These are phyloP conservation scores for Cenopis cana DNA, from an alignment of 2,888 invertebrate species.

Conservation along the genomic window DNA sequence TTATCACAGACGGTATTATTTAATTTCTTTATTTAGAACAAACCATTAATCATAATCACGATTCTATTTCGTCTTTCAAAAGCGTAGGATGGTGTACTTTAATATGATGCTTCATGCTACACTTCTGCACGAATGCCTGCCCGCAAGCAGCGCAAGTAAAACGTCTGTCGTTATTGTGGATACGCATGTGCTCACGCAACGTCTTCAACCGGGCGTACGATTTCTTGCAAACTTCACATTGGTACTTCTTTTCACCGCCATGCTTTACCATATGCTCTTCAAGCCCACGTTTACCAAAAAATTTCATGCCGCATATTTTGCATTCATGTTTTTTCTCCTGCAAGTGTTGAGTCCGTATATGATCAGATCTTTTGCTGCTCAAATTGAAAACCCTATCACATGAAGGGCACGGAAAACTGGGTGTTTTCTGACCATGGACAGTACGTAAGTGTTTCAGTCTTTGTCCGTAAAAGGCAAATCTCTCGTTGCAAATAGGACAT, in stretches of 20 bases:
- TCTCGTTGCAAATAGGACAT: conserved; percentile 78
- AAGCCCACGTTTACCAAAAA: conserved; percentile 82
- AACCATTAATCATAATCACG: background rate
- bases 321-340: conserved; percentile 81
- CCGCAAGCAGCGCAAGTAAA: conserved; percentile 75
- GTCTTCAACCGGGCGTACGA: conserved; percentile 78
- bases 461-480: conserved; percentile 75
- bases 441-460: conserved; percentile 72
- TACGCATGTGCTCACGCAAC: conserved; percentile 78
- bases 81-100: conserved; percentile 75
- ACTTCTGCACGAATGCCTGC: conserved; percentile 77
- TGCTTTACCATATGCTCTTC: conserved; percentile 84
- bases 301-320: conserved; percentile 80
- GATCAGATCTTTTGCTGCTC: conserved; percentile 74
- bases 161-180: conserved; percentile 76
- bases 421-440: conserved; percentile 74
- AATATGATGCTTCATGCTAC: conserved; percentile 75
- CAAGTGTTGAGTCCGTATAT: conserved; percentile 73
- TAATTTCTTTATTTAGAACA: too few species aligned
- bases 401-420: conserved; percentile 72
- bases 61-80: conserved; percentile 61
- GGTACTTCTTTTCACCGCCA: conserved; percentile 81
- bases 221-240: conserved; percentile 83
- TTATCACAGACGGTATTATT: too few species aligned
- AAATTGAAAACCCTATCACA: conserved; percentile 76